Conservation (phyloP, 23 tunicate genomes). For the Ascidia mentula region DNA sequence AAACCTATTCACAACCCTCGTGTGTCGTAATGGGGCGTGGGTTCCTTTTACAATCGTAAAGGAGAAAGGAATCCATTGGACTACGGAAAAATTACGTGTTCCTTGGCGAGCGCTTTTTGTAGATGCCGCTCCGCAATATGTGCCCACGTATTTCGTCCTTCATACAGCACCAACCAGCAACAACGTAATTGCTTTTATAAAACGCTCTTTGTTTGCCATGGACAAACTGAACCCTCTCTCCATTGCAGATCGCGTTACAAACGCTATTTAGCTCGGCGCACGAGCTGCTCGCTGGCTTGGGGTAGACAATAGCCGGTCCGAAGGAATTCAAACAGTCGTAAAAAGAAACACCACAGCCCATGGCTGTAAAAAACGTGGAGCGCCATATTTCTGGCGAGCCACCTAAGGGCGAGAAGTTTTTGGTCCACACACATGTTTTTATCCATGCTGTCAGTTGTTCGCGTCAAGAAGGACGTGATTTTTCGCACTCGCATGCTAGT, state of each 20-base stretch:
- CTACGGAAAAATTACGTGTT: too few relatives aligned
- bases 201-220: background rate
- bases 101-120: background rate
- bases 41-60: too few relatives aligned
- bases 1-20: too few relatives aligned
- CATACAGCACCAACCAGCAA: background rate
- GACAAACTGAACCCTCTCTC: background rate
- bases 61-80: too few relatives aligned
- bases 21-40: too few relatives aligned
- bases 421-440: background rate
- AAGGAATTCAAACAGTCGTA: too few relatives aligned
- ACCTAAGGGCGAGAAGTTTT: background rate
- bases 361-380: background rate
- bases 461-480: background rate
- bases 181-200: background rate
- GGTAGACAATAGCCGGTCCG: background rate
- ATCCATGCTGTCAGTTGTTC: background rate
- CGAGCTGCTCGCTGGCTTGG: slow-evolving; percentile 1
- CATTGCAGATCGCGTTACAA: background rate
- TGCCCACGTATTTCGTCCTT: background rate
- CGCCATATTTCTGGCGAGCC: background rate
- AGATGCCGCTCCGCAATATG: background rate
- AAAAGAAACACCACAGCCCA: background rate
- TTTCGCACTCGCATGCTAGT: background rate
- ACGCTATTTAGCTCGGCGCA: background rate